Evolutionary conservation across 2,888 invertebrate species (phyloP), one percentile per base, ranked within the genome.

Genomic region (Pollenia labialis): DNA sequence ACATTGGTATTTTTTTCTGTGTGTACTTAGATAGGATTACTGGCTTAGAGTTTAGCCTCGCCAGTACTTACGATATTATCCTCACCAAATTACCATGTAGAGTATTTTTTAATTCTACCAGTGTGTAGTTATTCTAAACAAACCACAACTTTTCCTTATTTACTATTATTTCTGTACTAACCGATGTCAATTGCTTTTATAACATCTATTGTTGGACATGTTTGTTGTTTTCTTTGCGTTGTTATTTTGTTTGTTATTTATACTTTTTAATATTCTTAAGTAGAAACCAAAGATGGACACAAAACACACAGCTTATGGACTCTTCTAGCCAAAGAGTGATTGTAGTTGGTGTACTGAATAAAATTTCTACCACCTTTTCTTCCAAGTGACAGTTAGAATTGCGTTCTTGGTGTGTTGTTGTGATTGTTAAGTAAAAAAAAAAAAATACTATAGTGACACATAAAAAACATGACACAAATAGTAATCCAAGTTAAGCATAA

Each of bases 191-290:
- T 82, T 75, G 32, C 58, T 82, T 75, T 75, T 62, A 69, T 62
- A 75, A 60, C 50, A 52, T 11, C 60, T 32, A 32, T 4, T 62
- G 16, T 18, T 50, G 52, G 42, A 6, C 32, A 32, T 32, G 50
- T 69, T 60, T 60, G 18, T 50, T 56, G 10, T 18, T 68, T 23
- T 8, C 48, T 54, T 60, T 14, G 23, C 10, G 46, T 46, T 56
- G 9, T 54, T 68, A 46, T 60, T 72, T 54, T 42, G 4, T 60
- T 23, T 72, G n/a, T 50, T 48, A 64, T 77, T 64, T 83, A 72
- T 84, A 58, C 50, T 79, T 62, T 81, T 83, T 77, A 77, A 74
- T 74, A 74, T 80, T 74, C 60, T 84, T 56, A 75, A 85, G 76
- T 66, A 16, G 56, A 76, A 71, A 72, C 66, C 72, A 60, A 76